These are phyloP conservation scores for Pampusana beccarii DNA, from an alignment of 2,113 vertebrate species.

Conservation along the genomic window DNA sequence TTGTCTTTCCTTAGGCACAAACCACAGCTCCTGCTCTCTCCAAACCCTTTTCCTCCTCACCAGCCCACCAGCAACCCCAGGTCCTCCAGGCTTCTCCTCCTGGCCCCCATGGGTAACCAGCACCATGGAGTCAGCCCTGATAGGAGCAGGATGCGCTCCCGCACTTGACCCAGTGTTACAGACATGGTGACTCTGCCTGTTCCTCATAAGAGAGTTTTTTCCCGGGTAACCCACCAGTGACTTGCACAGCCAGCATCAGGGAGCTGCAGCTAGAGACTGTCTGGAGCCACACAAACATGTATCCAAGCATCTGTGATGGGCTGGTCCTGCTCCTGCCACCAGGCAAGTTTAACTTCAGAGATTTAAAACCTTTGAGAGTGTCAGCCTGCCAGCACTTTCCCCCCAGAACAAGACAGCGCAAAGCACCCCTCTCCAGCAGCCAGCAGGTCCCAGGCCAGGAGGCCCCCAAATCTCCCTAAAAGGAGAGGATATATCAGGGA, in stretches of 20 bases:
- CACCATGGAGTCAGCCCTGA: neutral
- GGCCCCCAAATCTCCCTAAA: neutral
- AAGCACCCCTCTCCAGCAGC: neutral
- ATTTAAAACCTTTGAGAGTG: neutral
- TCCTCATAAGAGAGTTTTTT: neutral
- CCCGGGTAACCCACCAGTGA: neutral
- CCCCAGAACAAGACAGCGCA: neutral
- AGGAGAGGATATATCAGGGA: neutral
- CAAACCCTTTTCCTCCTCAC: neutral
- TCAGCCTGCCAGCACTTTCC: neutral
- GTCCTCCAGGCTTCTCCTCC: neutral
- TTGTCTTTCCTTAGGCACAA: neutral
- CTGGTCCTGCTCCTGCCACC: neutral
- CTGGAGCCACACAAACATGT: neutral
- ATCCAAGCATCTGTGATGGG: neutral
- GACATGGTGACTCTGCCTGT: fast-evolving
- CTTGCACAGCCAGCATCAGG: neutral
- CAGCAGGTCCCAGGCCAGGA: neutral
- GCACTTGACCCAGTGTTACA: neutral
- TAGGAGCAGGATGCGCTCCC: neutral
- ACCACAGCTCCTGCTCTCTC: neutral
- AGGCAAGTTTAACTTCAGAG: neutral
- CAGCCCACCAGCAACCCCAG: neutral
- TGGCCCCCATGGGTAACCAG: neutral
- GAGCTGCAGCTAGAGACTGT: neutral